Evolutionary conservation across 2,888 invertebrate genomes (phyloP).

Genomic region (Xestia xanthographa): DNA sequence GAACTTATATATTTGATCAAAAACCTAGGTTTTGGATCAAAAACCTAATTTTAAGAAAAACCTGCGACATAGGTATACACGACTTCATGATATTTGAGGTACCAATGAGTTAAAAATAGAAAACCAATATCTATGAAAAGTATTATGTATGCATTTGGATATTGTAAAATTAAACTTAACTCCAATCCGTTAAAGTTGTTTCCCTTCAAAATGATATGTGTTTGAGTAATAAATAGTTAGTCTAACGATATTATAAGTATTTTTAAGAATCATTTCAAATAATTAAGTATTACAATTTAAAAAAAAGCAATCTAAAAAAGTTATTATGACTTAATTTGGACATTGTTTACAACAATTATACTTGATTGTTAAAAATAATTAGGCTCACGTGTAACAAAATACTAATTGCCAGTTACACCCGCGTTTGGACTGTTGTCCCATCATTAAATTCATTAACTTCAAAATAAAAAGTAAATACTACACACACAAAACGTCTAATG

Average conservation of each 20-base stretch:
- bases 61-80: too few species aligned
- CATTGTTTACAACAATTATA: neutral
- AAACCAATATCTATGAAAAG: too few species aligned
- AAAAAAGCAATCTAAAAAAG: neutral
- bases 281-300: neutral
- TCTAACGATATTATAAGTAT: neutral
- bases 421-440: neutral
- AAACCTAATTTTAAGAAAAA: too few species aligned
- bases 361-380: neutral
- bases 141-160: neutral
- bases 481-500: neutral
- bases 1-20: too few species aligned
- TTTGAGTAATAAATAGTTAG: neutral
- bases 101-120: neutral
- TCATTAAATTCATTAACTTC: neutral
- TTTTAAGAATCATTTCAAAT: neutral
- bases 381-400: neutral
- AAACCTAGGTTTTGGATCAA: too few species aligned
- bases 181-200: neutral
- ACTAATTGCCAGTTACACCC: neutral
- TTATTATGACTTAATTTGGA: neutral
- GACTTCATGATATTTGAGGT: neutral
- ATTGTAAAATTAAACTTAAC: neutral
- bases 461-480: neutral
- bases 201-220: neutral